Evolutionary conservation across 2,888 invertebrate genomes (phyloP).

Genomic region (Psylliodes chrysocephalus): DNA sequence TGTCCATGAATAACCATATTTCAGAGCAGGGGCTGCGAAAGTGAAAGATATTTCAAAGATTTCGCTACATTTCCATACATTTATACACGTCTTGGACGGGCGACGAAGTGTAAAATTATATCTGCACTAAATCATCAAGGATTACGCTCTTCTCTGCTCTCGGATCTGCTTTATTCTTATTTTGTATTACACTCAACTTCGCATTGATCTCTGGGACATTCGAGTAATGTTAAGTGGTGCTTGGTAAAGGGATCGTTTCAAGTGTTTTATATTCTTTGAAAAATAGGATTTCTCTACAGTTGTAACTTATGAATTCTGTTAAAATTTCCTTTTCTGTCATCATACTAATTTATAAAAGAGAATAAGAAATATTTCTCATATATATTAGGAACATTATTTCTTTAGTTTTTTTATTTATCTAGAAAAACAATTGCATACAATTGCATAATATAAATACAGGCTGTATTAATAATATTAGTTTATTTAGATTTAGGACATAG

Average conservation of each 20-base stretch:
- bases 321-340: no score
- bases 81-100: conserved; percentile 53
- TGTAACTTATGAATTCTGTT: not conserved
- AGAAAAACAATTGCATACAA: no score
- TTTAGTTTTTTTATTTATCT: no score
- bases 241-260: conserved; percentile 12
- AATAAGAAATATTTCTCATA: no score
- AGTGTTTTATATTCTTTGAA: conserved; percentile 20
- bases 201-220: conserved; percentile 29
- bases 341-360: no score
- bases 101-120: conserved; percentile 49
- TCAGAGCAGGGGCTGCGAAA: conserved; percentile 42
- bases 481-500: no score
- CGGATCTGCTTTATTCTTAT: conserved; percentile 32
- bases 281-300: not conserved
- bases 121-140: conserved; percentile 53
- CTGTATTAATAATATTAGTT: no score
- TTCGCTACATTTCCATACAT: conserved; percentile 55
- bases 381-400: no score
- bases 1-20: conserved; percentile 46
- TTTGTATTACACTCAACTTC: conserved; percentile 33
- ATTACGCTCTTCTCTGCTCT: conserved; percentile 43
- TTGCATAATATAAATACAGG: no score
- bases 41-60: conserved; percentile 55
- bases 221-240: conserved; percentile 20